phyloP scores from a whole-genome alignment of 2,888 invertebrate species.

The Nesidiocoris tenuis region DNA sequence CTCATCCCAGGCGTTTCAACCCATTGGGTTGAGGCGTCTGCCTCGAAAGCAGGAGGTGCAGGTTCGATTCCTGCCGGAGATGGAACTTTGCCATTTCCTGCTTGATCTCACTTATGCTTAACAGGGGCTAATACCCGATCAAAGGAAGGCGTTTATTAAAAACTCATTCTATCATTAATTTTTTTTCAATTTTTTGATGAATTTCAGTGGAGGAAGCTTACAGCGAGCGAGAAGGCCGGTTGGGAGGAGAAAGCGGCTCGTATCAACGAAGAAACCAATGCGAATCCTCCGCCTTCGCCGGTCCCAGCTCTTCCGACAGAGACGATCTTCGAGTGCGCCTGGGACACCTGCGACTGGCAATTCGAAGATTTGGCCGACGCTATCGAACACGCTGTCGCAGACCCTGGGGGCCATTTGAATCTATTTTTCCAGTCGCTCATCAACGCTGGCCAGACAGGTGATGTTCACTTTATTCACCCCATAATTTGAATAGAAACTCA shows the following conservation, averaged over 20 bases:
- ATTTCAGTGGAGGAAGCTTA: conserved; percentile 87
- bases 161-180: no score
- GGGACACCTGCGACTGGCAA: conserved; percentile 91
- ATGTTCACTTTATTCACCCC: no score
- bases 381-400: conserved; percentile 84
- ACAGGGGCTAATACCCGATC: no score
- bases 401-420: conserved; percentile 70
- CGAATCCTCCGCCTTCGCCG: conserved; percentile 59
- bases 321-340: conserved; percentile 77
- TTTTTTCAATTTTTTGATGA: no score
- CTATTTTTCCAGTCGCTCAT: conserved; percentile 56
- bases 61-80: no score
- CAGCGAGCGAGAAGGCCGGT: conserved; percentile 80
- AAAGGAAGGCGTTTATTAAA: no score
- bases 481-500: no score
- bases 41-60: no score
- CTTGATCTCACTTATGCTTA: no score
- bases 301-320: conserved; percentile 47
- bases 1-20: no score
- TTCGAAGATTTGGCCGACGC: conserved; percentile 87
- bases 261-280: conserved; percentile 82
- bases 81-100: no score
- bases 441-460: conserved; percentile 30
- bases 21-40: no score
- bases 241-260: conserved; percentile 92